Evolutionary conservation across 2,888 invertebrate genomes (phyloP).

Genomic region (Dastarcus helophoroides): DNA sequence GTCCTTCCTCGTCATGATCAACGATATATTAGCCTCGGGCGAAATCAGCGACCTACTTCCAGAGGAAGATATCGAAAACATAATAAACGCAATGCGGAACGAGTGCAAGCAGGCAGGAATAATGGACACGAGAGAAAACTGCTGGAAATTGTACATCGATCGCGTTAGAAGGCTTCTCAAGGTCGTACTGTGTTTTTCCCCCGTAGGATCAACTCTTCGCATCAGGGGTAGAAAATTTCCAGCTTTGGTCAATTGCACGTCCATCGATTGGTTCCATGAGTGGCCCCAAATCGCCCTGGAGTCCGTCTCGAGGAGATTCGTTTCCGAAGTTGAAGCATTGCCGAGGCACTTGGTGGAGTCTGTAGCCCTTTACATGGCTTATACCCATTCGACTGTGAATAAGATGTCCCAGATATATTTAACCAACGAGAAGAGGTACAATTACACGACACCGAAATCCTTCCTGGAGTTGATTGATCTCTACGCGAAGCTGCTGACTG

Average conservation of each 20-base stretch:
- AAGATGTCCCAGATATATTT: constrained; percentile 70
- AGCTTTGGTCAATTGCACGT: constrained; percentile 83
- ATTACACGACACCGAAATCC: constrained; percentile 94
- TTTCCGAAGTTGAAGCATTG: constrained; percentile 62
- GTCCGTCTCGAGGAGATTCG: constrained; percentile 76
- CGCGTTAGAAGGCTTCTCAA: constrained; percentile 67
- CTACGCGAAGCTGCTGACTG: constrained; percentile 58
- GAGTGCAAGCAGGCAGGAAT: constrained; percentile 75
- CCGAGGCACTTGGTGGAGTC: constrained; percentile 50
- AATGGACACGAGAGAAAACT: constrained; percentile 79
- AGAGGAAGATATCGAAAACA: constrained; percentile 84
- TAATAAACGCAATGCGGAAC: constrained; percentile 62
- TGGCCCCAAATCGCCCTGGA: constrained; percentile 89
- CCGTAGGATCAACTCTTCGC: constrained; percentile 81
- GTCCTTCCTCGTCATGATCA: constrained; percentile 80
- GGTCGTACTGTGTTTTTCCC: constrained; percentile 84
- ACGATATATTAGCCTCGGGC: constrained; percentile 87
- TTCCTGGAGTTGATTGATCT: constrained; percentile 86
- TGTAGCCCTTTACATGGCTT: constrained; percentile 81
- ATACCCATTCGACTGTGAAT: constrained; percentile 80
- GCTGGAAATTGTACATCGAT: constrained; percentile 92
- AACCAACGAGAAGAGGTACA: constrained; percentile 77
- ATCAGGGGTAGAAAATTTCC: constrained; percentile 87
- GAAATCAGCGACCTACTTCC: constrained; percentile 84
- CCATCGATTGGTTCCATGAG: constrained; percentile 94